A percentile compares a stretch with the other conserved stretches of the same genome.
Evolutionary conservation across 2,888 invertebrate species (phyloP).

Genomic region (Schizotus pectinicornis): DNA sequence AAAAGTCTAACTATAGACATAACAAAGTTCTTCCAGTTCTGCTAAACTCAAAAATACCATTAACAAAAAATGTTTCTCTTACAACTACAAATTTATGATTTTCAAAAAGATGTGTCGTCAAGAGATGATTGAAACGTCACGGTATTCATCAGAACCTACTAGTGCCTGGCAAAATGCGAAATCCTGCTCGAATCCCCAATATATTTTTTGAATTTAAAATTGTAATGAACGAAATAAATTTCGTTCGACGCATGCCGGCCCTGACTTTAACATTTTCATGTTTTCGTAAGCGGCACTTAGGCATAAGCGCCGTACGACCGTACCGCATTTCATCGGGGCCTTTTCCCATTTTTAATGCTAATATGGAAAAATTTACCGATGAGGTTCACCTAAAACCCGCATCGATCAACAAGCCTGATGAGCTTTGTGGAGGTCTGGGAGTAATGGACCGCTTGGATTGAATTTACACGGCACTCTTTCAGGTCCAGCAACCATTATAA

Average conservation of each 20-base stretch:
- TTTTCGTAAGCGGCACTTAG: conserved; percentile 6
- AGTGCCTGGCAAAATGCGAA: background rate
- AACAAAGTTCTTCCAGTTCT: no score
- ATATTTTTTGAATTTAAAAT: conserved; percentile 13
- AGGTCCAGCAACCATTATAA: conserved; percentile 28
- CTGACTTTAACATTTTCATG: conserved; percentile 7
- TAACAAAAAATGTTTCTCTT: no score
- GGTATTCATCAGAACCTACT: no score
- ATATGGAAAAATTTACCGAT: conserved; percentile 7
- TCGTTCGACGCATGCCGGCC: background rate
- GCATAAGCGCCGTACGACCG: no score
- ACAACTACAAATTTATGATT: no score
- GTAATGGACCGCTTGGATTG: conserved; percentile 39
- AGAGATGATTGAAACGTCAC: no score
- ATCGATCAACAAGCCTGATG: conserved; percentile 1
- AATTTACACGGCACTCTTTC: conserved; percentile 41
- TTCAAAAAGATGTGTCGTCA: no score
- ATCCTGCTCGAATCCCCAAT: conserved; percentile 2
- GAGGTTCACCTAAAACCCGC: conserved; percentile 4
- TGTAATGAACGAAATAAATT: conserved; percentile 14
- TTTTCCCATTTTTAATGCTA: conserved; percentile 1
- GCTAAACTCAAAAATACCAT: no score
- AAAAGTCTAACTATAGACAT: no score
- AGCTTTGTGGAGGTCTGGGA: conserved; percentile 14
- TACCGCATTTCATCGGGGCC: no score